These are phyloP conservation scores for Penaeus monodon DNA, from an alignment of 2,888 invertebrate genomes.

Conservation along the genomic window DNA sequence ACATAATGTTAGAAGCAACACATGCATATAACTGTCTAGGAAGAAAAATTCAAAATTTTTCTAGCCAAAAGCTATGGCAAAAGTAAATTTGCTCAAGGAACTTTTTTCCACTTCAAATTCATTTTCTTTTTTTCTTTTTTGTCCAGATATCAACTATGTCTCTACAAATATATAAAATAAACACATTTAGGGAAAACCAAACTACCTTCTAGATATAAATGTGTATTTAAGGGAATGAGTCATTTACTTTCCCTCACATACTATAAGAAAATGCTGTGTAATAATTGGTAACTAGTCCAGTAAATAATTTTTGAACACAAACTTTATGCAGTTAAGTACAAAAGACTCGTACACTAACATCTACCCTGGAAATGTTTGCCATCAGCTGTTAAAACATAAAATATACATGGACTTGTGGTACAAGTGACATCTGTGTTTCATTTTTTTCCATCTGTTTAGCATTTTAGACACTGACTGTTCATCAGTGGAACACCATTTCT, in stretches of 20 bases:
- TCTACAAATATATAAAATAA: too few relatives aligned
- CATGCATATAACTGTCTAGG: too few relatives aligned
- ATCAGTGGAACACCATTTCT: too few relatives aligned
- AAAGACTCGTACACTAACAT: slow-evolving; percentile 49
- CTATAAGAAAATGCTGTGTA: slow-evolving; percentile 37
- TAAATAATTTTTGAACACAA: slow-evolving; percentile 26
- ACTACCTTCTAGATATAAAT: slow-evolving; percentile 13
- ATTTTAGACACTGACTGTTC: too few relatives aligned
- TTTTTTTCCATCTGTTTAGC: neutral
- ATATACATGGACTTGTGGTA: slow-evolving; percentile 12
- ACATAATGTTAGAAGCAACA: too few relatives aligned
- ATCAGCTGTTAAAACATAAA: slow-evolving; percentile 24
- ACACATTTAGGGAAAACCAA: neutral
- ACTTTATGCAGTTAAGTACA: slow-evolving; percentile 38
- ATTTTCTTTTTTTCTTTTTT: too few relatives aligned
- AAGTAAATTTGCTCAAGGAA: too few relatives aligned
- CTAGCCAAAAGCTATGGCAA: too few relatives aligned
- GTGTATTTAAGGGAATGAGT: slow-evolving; percentile 27
- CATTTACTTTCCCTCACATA: slow-evolving; percentile 18
- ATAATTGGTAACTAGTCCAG: slow-evolving; percentile 40
- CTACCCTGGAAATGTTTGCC: slow-evolving; percentile 13
- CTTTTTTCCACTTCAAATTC: too few relatives aligned
- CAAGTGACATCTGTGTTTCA: slow-evolving; percentile 17
- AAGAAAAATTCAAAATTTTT: too few relatives aligned
- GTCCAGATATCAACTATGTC: too few relatives aligned